phyloP scores from a whole-genome alignment of 2,113 vertebrate species.

The Irena cyanogastra region DNA sequence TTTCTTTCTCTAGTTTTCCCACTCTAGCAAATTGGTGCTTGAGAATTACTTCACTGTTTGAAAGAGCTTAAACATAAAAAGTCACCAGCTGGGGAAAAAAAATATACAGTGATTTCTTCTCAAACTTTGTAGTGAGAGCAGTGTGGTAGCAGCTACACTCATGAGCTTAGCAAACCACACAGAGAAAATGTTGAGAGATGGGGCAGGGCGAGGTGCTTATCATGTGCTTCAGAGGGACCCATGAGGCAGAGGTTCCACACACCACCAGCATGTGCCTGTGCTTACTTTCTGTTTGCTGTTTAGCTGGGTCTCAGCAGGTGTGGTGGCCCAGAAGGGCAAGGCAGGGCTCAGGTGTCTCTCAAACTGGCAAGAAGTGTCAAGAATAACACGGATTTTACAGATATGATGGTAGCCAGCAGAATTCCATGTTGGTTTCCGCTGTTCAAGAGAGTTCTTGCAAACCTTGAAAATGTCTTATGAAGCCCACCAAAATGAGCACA shows the following conservation, averaged over 20 bases:
- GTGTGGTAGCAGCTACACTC: neutral
- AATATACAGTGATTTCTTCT: neutral
- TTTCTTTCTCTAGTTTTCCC: neutral
- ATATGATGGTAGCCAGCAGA: neutral
- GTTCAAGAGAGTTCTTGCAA: neutral
- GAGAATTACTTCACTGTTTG: neutral
- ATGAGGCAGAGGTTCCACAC: neutral
- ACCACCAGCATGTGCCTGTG: neutral
- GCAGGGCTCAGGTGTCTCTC: neutral
- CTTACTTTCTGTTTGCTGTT: neutral
- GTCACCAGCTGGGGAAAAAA: neutral
- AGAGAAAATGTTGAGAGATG: fast-evolving
- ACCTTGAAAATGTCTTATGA: neutral
- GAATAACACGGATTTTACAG: neutral
- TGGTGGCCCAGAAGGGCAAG: neutral
- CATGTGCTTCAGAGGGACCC: neutral
- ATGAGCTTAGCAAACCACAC: neutral
- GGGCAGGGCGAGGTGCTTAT: fast-evolving
- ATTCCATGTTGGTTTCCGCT: neutral
- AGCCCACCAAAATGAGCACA: neutral
- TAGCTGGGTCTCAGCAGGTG: neutral
- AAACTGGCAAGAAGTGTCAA: neutral
- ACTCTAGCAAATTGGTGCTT: neutral
- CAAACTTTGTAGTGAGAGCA: neutral
- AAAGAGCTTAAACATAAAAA: neutral